These are phyloP conservation scores for Drosophila seclusa DNA, from an alignment of 2,888 invertebrate species.

Conservation along the genomic window DNA sequence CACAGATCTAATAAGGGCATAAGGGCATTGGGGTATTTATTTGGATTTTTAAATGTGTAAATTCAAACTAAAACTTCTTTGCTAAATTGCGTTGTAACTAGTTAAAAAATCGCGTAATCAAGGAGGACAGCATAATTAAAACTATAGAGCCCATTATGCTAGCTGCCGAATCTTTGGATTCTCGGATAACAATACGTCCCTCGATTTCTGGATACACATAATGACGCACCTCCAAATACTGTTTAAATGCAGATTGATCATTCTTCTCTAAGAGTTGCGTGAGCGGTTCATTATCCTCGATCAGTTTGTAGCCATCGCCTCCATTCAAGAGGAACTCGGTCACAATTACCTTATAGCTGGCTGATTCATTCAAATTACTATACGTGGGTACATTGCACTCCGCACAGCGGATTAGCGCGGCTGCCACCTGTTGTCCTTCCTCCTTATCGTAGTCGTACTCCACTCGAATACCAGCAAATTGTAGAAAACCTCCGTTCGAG, in stretches of 20 bases:
- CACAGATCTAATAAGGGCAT: constrained; percentile 20
- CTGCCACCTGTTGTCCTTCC: constrained; percentile 88
- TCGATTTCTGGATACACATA: constrained; percentile 89
- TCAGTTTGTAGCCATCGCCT: constrained; percentile 88
- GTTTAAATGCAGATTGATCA: constrained; percentile 86
- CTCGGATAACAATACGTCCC: constrained; percentile 86
- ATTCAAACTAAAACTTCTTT: constrained; percentile 21
- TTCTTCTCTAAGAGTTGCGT: constrained; percentile 84
- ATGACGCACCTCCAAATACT: constrained; percentile 87
- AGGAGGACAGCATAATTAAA: constrained; percentile 46
- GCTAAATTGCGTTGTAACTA: constrained; percentile 13
- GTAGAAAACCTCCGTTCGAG: constrained; percentile 91
- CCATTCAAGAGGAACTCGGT: constrained; percentile 89
- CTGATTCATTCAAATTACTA: constrained; percentile 86
- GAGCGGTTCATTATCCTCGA: constrained; percentile 44
- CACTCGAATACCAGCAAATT: constrained; percentile 91
- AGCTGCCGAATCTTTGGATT: constrained; percentile 29
- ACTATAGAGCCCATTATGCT: constrained; percentile 46
- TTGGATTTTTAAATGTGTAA: constrained; percentile 15
- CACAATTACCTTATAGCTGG: constrained; percentile 89
- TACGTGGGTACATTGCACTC: constrained; percentile 88
- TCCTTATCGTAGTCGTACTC: constrained; percentile 88
- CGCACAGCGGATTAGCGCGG: constrained; percentile 89
- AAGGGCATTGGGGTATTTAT: constrained; percentile 29
- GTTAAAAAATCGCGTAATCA: constrained; percentile 42